A percentile compares a stretch with the other conserved stretches of the same genome.
These are phyloP conservation scores for Vespertilio murinus DNA, from an alignment of 2,797 vertebrate genomes.

Conservation along the genomic window DNA sequence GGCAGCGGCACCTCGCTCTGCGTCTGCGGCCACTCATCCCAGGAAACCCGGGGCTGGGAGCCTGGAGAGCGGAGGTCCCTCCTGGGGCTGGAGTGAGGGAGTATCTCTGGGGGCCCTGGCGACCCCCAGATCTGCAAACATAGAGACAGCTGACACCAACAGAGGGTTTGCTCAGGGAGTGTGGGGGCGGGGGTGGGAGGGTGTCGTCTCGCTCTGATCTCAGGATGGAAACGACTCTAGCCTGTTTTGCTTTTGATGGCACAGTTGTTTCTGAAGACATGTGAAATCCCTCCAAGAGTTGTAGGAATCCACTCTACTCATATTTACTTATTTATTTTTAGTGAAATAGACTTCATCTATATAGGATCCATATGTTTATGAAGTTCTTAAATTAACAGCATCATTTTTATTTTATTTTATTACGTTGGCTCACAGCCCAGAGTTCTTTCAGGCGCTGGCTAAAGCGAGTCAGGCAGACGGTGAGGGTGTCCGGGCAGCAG, in stretches of 20 bases:
- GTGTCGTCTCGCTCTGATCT: neutral
- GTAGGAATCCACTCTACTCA: neutral
- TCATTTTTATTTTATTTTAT: neutral
- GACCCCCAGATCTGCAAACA: neutral
- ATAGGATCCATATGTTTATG: neutral
- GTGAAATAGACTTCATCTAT: neutral
- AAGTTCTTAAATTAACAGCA: neutral
- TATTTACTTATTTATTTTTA: neutral
- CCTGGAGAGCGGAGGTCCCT: neutral
- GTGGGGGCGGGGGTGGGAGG: rapidly evolving
- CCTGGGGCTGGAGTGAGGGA: neutral
- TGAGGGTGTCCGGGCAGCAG: neutral
- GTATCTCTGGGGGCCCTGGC: neutral
- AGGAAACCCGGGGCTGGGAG: neutral
- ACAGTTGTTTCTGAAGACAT: neutral
- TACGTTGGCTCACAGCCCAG: neutral
- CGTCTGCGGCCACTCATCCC: neutral
- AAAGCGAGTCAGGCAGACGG: neutral
- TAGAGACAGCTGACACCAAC: neutral
- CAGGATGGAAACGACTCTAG: neutral
- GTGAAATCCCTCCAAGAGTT: neutral
- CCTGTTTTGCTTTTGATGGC: neutral
- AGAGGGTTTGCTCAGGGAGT: neutral
- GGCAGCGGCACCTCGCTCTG: neutral
- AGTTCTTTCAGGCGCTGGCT: neutral